Conservation (phyloP, 2,888 invertebrate genomes). For the Didymodactylos carnosus region DNA sequence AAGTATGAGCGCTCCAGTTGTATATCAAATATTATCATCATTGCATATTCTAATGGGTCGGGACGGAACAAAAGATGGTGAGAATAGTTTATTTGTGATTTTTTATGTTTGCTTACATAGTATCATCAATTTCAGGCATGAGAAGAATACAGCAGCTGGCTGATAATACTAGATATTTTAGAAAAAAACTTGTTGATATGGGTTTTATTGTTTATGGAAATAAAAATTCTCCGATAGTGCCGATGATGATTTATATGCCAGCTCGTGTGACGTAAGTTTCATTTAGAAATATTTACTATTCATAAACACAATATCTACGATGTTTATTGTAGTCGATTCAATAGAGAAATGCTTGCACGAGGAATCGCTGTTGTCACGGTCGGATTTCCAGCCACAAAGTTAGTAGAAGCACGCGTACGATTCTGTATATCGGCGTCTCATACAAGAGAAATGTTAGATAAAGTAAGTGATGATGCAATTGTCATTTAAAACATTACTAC, state of each 20-base stretch:
- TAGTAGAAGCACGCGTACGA: slow-evolving; percentile 41
- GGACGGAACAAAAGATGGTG: slow-evolving; percentile 40
- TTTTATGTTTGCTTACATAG: too few species aligned
- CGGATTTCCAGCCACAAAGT: slow-evolving; percentile 66
- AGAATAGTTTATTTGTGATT: neutral
- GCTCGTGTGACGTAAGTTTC: slow-evolving; percentile 3
- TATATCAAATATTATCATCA: slow-evolving; percentile 71
- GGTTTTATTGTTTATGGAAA: slow-evolving; percentile 14
- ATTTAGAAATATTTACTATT: neutral
- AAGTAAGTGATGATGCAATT: slow-evolving; percentile 16
- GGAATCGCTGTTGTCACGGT: slow-evolving; percentile 75
- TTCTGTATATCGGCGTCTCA: slow-evolving; percentile 82
- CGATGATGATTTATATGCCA: slow-evolving; percentile 14
- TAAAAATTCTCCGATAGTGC: slow-evolving; percentile 9
- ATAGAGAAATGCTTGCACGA: slow-evolving; percentile 53
- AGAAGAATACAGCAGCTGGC: slow-evolving; percentile 6
- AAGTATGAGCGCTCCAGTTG: slow-evolving; percentile 69
- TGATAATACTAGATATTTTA: slow-evolving; percentile 13
- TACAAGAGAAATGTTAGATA: slow-evolving; percentile 68
- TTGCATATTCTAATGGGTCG: slow-evolving; percentile 67
- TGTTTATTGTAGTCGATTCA: slow-evolving; percentile 49
- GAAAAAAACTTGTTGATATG: slow-evolving; percentile 9
- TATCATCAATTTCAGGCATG: neutral
- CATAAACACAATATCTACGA: neutral
- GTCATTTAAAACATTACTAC: too few species aligned